A percentile compares a stretch with the other conserved stretches of the same genome.
Evolutionary conservation across 2,888 invertebrate genomes (phyloP).

Genomic region (Dugesia japonica): DNA sequence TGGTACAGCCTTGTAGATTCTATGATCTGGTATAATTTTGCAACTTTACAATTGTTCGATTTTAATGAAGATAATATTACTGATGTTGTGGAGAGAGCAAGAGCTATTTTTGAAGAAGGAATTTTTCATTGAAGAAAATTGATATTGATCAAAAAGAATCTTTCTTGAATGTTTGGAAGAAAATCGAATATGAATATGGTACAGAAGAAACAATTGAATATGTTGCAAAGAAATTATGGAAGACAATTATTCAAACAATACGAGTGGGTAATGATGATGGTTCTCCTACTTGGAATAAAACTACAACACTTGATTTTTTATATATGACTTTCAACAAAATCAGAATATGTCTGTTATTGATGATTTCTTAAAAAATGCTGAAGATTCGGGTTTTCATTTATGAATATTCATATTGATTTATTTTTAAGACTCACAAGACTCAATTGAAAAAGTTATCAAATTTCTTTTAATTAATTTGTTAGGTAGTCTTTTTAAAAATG

Average conservation of each 20-base stretch:
- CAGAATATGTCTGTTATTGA: not conserved
- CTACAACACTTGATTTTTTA: not conserved
- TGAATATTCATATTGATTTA: no score
- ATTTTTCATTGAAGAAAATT: conserved; percentile 56
- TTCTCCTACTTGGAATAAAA: not conserved
- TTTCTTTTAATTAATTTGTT: no score
- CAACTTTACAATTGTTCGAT: conserved; percentile 67
- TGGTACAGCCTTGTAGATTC: no score
- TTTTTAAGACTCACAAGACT: no score
- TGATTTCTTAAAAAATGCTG: not conserved
- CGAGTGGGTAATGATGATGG: not conserved
- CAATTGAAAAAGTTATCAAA: no score
- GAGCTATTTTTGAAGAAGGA: conserved; percentile 72
- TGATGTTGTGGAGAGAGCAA: conserved; percentile 54
- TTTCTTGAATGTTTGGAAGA: conserved; percentile 82
- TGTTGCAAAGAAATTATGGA: conserved; percentile 30
- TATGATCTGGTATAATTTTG: conserved; percentile 81
- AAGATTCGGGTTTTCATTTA: no score
- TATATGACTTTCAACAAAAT: not conserved
- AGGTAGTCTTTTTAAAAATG: no score
- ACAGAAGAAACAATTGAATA: conserved; percentile 4
- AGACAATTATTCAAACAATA: not conserved
- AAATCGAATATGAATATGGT: conserved; percentile 58
- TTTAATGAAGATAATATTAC: no score
- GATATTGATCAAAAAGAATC: conserved; percentile 66